Conservation (phyloP, 2,888 invertebrate species). For the Ethmia dodecea region DNA sequence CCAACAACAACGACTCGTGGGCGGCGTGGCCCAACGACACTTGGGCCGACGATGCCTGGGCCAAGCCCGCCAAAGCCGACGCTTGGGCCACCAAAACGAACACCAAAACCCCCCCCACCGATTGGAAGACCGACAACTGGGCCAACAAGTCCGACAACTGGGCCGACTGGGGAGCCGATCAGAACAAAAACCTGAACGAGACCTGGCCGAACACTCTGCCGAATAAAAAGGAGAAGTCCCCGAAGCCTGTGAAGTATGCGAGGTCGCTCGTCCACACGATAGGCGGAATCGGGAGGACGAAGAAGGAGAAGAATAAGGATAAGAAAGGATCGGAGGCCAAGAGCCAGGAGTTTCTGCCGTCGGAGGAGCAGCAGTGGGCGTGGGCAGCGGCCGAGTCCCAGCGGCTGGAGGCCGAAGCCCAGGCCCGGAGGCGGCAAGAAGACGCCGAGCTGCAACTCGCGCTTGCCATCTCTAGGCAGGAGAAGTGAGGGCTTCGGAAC, state of each 20-base stretch:
- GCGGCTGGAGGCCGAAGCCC: slow-evolving; percentile 79
- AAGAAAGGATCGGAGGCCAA: slow-evolving; percentile 33
- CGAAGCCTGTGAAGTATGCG: slow-evolving; percentile 66
- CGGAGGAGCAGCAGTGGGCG: slow-evolving; percentile 83
- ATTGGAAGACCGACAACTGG: slow-evolving; percentile 52
- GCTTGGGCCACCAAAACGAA: slow-evolving; percentile 26
- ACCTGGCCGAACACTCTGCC: slow-evolving; percentile 68
- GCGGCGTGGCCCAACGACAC: slow-evolving; percentile 71
- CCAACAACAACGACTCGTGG: slow-evolving; percentile 39
- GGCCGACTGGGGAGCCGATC: slow-evolving; percentile 50
- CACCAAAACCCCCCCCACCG: slow-evolving; percentile 23
- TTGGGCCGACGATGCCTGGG: slow-evolving; percentile 58
- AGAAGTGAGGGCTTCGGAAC: slow-evolving; percentile 52
- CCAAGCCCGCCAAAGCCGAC: slow-evolving; percentile 30
- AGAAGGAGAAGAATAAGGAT: slow-evolving; percentile 54
- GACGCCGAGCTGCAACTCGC: slow-evolving; percentile 86
- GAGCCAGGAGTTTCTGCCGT: slow-evolving; percentile 46
- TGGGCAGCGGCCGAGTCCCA: slow-evolving; percentile 86
- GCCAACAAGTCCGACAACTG: slow-evolving; percentile 45
- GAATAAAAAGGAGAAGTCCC: slow-evolving; percentile 65
- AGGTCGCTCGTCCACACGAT: slow-evolving; percentile 66
- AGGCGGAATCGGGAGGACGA: slow-evolving; percentile 60
- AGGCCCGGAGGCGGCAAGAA: slow-evolving; percentile 78
- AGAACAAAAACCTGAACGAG: slow-evolving; percentile 58
- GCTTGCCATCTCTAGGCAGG: slow-evolving; percentile 80